Conservation (phyloP, 2,888 invertebrate genomes). For the Lepidonotus clava region DNA sequence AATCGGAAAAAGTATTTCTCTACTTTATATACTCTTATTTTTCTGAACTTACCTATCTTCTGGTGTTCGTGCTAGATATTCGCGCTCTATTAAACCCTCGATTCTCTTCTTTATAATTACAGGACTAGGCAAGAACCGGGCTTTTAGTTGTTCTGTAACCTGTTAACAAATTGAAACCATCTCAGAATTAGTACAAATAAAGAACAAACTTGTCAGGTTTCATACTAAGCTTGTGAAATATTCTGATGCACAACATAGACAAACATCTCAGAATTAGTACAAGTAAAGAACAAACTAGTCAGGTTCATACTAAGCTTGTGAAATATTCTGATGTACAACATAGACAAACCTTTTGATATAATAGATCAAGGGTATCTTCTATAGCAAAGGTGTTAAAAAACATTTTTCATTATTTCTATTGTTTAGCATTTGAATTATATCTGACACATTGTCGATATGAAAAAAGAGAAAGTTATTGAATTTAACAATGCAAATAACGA, state of each 20-base stretch:
- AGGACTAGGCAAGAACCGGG: constrained; percentile 98
- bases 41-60: constrained; percentile 89
- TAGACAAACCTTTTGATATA: not conserved
- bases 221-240: not conserved
- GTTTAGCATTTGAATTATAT: too few relatives aligned
- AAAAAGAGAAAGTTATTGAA: too few relatives aligned
- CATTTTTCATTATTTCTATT: too few relatives aligned
- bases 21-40: too few relatives aligned
- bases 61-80: constrained; percentile 97
- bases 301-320: not conserved
- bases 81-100: constrained; percentile 99
- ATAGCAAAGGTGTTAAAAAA: too few relatives aligned
- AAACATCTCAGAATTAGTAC: not conserved
- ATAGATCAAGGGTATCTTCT: too few relatives aligned
- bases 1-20: too few relatives aligned
- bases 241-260: not conserved
- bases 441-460: too few relatives aligned
- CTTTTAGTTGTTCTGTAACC: constrained; percentile 96
- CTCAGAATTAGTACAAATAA: not conserved
- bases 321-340: not conserved
- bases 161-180: constrained; percentile 63
- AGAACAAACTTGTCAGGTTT: not conserved
- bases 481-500: too few relatives aligned
- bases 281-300: not conserved
- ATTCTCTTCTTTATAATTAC: constrained; percentile 99